Base-by-base conservation (phyloP, 2,113 vertebrate species). In the Tyrannus savana region DNA sequence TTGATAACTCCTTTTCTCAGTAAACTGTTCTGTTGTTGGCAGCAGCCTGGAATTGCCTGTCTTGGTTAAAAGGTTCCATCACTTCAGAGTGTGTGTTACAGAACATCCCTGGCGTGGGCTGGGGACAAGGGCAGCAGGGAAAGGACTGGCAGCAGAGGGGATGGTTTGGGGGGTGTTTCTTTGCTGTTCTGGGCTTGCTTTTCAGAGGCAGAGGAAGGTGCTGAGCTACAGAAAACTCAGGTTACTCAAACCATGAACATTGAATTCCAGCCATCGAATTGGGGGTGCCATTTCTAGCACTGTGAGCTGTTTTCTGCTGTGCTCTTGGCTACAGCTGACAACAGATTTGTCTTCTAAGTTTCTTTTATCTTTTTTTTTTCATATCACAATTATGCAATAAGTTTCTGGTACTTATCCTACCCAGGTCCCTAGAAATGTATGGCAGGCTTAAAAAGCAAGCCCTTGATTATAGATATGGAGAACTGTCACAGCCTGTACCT, bases 11-110 rank as follows among this genome's bases (percentile, higher is more conserved):
- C 19, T 46, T 66, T 88, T 59, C 67, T 63, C n/a, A 39, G 35
- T 25, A 39, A 79, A 87, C 69, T 50, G 33, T 52, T 71, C 68
- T 77, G 35, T 60, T 68, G 17, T 59, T 90, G 64, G 50, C 84
- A 87, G 46, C 23, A 59, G 52, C 23, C 41, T 80, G 85, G 59
- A 89, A 56, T 8, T 39, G 30, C 47, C 91, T 71, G 30, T 10
- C 1, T 50, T 19, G 52, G 78, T 14, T 63, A n/a, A 56, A 77
- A 63, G 46, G 37, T 86, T 59, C 82, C 63, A 21, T 46, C 33
- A 3, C 19, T 46, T 75, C 47, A 46, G 28, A 0, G 3, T 7
- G 0, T 0, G 14, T 19, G 0, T 28, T 80, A 60, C 10, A 13
- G 50, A 80, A 21, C 14, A 28, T 10, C 52, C 39, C 3, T 15